Base-by-base conservation (phyloP, 1,140 invertebrate genomes). In the Pseudobourletiella spinata region DNA sequence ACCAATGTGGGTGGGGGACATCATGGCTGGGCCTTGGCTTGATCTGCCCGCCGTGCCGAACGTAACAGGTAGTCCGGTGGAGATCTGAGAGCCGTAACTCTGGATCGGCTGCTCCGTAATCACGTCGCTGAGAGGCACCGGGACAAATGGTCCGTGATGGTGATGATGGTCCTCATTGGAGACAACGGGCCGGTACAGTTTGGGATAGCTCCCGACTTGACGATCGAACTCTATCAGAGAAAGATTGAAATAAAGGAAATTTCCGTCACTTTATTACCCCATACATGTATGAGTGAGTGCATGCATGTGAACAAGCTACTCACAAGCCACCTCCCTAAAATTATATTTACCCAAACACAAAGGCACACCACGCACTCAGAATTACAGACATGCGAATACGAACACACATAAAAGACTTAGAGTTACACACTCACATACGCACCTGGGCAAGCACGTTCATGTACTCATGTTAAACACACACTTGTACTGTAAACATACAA, bases 31-130 rank as follows among this genome's bases (percentile, higher is more conserved):
- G 3, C 3, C 26, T 26, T 16, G 48, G 2, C 24, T 16, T 22
- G 11, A 22, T 32, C 52, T 55, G 2, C 3, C 6, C 16, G 28
- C 39, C 25, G 65, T 35, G 15, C 62, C 61, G 44, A 64, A 66
- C 3, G 59, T 59, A 28, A 59, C 26, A 25, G 64, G 62, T 44
- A 70, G 55, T 39, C 67, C 67, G 2, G 59, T 65, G 3, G 68
- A 70, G 39, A 66, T 64, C 64, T 69, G 67, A 20, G 64, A 70
- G n/a, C 68, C 68, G 63, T 63, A 67, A 2, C 52, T 46, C 24
- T 63, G 66, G 11, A 64, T 63, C 20, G 68, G 68, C 46, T 70
- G 68, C 44, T 70, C 65, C 6, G 68, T 70, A 44, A 70, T 67
- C 43, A 70, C 68, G 35, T 64, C 64, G 11, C 61, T 54, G 46